Evolutionary conservation across 2,888 invertebrate species (phyloP).

Genomic region (Philonicus albiceps): DNA sequence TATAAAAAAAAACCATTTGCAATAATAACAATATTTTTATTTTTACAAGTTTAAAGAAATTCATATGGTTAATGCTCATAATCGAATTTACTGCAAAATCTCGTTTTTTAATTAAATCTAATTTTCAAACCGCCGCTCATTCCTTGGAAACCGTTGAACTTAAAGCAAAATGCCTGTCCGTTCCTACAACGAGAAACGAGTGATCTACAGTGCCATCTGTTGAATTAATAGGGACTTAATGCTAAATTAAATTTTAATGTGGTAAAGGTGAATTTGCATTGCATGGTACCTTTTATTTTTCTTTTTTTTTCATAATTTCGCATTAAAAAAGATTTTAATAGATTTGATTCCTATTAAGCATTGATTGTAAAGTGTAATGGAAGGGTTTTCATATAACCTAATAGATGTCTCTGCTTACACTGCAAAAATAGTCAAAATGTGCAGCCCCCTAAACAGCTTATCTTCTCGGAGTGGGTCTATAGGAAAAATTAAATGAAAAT

Average conservation of each 20-base stretch:
- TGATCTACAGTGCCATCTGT: neutral
- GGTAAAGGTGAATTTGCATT: neutral
- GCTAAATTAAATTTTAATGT: neutral
- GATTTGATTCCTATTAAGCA: neutral
- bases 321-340: neutral
- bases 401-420: too few relatives aligned
- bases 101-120: neutral
- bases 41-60: neutral
- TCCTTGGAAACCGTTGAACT: neutral
- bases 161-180: neutral
- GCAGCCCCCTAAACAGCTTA: too few relatives aligned
- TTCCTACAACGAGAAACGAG: neutral
- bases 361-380: too few relatives aligned
- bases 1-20: too few relatives aligned
- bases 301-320: too few relatives aligned
- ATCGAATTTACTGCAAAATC: too few relatives aligned
- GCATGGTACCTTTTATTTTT: neutral
- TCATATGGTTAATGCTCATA: too few relatives aligned
- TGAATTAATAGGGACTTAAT: neutral
- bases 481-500: too few relatives aligned
- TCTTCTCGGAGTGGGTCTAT: too few relatives aligned
- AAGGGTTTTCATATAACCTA: too few relatives aligned
- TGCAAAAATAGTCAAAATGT: too few relatives aligned
- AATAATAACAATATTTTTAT: neutral
- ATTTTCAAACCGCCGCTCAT: neutral